These are phyloP conservation scores for Polyommatus iphigenia DNA, from an alignment of 2,888 invertebrate species.

Conservation along the genomic window DNA sequence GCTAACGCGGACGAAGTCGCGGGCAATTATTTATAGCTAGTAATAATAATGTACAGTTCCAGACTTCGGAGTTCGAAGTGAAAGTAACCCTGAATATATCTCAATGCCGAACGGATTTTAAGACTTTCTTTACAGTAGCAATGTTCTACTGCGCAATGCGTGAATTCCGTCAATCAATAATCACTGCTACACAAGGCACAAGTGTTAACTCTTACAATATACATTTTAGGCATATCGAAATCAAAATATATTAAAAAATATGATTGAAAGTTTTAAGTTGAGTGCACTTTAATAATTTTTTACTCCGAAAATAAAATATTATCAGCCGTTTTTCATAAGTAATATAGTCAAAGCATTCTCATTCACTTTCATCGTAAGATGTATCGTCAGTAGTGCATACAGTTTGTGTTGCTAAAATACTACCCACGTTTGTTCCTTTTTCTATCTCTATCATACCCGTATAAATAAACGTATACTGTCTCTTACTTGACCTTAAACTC, in stretches of 20 bases:
- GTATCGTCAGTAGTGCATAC: conserved; percentile 38
- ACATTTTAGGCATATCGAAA: background rate
- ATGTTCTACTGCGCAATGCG: conserved; percentile 55
- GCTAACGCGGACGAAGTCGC: no score
- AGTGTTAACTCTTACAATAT: conserved; percentile 7
- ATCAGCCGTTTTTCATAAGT: background rate
- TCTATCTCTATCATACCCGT: conserved; percentile 53
- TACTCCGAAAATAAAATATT: background rate
- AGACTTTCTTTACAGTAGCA: background rate
- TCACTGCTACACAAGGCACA: conserved; percentile 45
- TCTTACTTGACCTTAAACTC: conserved; percentile 71
- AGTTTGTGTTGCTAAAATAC: conserved; percentile 10
- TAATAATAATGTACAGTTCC: no score
- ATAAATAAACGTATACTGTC: conserved; percentile 47
- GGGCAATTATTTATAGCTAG: no score
- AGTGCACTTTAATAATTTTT: background rate
- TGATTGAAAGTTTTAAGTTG: no score
- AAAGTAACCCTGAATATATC: no score
- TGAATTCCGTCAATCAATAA: conserved; percentile 54
- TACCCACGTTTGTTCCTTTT: conserved; percentile 38
- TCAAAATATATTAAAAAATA: no score
- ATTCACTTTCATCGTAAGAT: conserved; percentile 36
- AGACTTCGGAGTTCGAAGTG: no score
- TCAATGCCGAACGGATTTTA: background rate
- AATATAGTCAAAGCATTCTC: background rate